phyloP scores from a whole-genome alignment of 2,113 vertebrate species.

The Oostethus manadensis region DNA sequence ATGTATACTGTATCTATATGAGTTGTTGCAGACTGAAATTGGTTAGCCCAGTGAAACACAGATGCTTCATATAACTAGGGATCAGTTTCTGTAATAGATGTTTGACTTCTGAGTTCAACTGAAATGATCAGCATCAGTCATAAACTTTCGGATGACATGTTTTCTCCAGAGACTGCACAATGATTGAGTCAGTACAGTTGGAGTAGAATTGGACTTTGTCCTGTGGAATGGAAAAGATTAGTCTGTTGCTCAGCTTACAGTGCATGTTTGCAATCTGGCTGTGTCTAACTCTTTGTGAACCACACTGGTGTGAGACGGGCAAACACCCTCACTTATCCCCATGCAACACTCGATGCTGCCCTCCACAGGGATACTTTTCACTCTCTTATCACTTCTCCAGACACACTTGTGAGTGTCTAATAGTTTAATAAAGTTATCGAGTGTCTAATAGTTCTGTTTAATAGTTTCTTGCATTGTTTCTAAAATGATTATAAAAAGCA shows the following conservation, averaged over 20 bases:
- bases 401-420: not conserved
- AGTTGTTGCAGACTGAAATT: slow-evolving; percentile 39
- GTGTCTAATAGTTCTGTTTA: not conserved
- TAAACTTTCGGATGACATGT: slow-evolving; percentile 32
- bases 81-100: slow-evolving; percentile 17
- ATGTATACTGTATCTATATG: slow-evolving; percentile 45
- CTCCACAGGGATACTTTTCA: slow-evolving; percentile 33
- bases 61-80: slow-evolving; percentile 10
- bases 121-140: slow-evolving; percentile 26
- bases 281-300: slow-evolving; percentile 34
- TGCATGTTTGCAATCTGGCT: slow-evolving; percentile 59
- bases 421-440: not conserved
- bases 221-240: slow-evolving; percentile 63
- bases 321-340: slow-evolving; percentile 13
- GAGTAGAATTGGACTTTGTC: slow-evolving; percentile 57
- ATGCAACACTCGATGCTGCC: slow-evolving; percentile 41
- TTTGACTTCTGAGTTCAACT: slow-evolving; percentile 24
- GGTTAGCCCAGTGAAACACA: slow-evolving; percentile 29
- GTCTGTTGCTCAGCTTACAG: slow-evolving; percentile 51
- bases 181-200: slow-evolving; percentile 47
- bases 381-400: slow-evolving; percentile 5
- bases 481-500: not conserved
- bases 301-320: slow-evolving; percentile 13
- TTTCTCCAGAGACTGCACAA: slow-evolving; percentile 43
- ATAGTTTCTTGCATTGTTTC: not conserved